A percentile compares a stretch with the other conserved stretches of the same genome.
These are phyloP conservation scores for Dryococelus australis DNA, from an alignment of 2,888 invertebrate species.

Conservation along the genomic window DNA sequence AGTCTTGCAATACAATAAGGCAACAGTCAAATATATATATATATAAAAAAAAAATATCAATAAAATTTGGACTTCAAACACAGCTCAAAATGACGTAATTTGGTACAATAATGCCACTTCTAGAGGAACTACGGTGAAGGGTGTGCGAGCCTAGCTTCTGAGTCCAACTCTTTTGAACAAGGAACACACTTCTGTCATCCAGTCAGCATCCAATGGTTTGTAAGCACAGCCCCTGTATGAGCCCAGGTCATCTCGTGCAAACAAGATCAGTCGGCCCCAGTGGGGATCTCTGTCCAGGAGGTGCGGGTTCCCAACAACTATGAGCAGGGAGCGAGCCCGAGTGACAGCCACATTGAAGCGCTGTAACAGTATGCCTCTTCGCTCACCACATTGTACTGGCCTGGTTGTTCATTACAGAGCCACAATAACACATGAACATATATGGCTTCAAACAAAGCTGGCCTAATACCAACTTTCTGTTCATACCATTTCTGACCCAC, in stretches of 20 bases:
- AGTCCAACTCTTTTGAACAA: background rate
- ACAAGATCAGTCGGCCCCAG: constrained; percentile 63
- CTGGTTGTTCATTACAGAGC: too few relatives aligned
- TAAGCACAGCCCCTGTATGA: constrained; percentile 37
- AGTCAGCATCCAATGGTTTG: constrained; percentile 31
- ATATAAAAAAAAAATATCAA: too few relatives aligned
- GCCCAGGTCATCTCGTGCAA: background rate
- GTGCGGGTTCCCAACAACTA: constrained; percentile 86
- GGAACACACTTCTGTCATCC: background rate
- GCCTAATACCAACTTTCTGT: too few relatives aligned
- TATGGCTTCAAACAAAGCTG: too few relatives aligned
- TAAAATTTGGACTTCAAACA: too few relatives aligned
- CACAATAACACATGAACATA: too few relatives aligned
- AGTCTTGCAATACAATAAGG: background rate
- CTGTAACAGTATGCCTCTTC: constrained; percentile 51
- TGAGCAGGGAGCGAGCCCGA: constrained; percentile 77
- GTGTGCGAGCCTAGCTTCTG: too few relatives aligned
- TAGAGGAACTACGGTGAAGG: too few relatives aligned
- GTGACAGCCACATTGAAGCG: constrained; percentile 64
- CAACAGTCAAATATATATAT: background rate
- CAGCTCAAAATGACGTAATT: too few relatives aligned
- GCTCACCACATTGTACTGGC: too few relatives aligned
- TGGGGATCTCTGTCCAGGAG: constrained; percentile 69
- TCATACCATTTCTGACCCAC: too few relatives aligned
- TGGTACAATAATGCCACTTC: too few relatives aligned